These are phyloP conservation scores for Pelusios castaneus DNA, from an alignment of 2,113 vertebrate species.

Conservation along the genomic window DNA sequence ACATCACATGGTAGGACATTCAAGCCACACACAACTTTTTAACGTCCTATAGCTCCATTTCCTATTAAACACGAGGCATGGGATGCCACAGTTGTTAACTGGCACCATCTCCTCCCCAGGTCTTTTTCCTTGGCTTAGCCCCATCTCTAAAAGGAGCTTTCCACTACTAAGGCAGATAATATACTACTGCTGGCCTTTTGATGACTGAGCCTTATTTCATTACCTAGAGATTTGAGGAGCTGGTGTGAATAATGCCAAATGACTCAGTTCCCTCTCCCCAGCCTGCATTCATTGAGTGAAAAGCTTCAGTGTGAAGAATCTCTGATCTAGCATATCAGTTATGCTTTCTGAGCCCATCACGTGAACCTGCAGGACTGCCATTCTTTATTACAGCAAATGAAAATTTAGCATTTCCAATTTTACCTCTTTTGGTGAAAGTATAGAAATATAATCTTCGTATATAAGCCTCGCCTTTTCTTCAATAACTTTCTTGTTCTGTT, in stretches of 20 bases:
- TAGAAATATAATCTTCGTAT: constrained; percentile 99
- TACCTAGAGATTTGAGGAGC: not conserved
- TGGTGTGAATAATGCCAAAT: not conserved
- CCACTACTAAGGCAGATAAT: not conserved
- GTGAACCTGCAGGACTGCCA: not conserved
- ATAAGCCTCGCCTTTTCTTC: constrained; percentile 96
- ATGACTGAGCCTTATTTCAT: not conserved
- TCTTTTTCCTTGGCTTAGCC: not conserved
- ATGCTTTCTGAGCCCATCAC: not conserved
- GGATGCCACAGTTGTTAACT: not conserved
- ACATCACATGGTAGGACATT: not conserved
- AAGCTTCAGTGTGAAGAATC: not conserved
- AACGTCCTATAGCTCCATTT: not conserved
- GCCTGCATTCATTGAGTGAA: not conserved
- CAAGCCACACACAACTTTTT: not conserved
- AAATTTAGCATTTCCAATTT: constrained; percentile 15
- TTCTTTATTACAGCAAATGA: not conserved
- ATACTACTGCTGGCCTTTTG: not conserved
- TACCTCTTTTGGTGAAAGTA: constrained; percentile 99
- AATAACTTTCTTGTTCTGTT: constrained; percentile 85
- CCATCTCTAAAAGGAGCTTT: not conserved
- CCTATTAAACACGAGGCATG: not conserved
- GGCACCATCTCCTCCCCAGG: not conserved
- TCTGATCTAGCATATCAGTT: not conserved
- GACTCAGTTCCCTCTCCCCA: rapidly evolving